These are phyloP conservation scores for Lasioglossum malachurum DNA, from an alignment of 2,888 invertebrate species.

Conservation along the genomic window DNA sequence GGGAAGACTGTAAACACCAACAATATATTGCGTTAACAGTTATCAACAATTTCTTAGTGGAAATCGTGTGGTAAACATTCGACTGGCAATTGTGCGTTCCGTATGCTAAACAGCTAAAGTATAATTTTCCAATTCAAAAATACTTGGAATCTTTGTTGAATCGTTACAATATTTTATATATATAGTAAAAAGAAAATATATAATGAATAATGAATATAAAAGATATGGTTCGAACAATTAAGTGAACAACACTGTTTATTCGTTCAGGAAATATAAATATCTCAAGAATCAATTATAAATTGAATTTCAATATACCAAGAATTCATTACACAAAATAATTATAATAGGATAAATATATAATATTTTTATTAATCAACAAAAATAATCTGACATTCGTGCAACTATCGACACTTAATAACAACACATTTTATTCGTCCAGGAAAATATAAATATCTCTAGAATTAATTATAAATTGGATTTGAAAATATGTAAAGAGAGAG, in stretches of 20 bases:
- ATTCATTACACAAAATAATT: no score
- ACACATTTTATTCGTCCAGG: no score
- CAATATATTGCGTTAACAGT: constrained; percentile 46
- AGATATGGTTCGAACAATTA: neutral
- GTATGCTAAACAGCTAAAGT: constrained; percentile 26
- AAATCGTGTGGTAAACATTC: constrained; percentile 36
- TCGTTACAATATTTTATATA: neutral
- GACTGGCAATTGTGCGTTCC: constrained; percentile 52
- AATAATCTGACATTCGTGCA: neutral
- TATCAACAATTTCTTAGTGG: constrained; percentile 34
- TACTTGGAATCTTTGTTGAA: neutral
- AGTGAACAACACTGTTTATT: neutral
- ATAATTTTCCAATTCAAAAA: neutral
- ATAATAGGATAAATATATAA: no score
- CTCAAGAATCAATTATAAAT: no score
- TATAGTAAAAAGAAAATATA: neutral
- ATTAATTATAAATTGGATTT: no score
- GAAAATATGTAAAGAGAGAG: no score
- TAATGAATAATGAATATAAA: no score
- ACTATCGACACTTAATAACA: no score
- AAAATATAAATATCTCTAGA: no score
- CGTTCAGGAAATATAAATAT: neutral
- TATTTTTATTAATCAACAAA: no score
- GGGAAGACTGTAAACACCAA: constrained; percentile 26
- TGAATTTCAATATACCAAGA: no score